Evolutionary conservation across 30 jellyfish, hydroid and myxozoan species (phyloP), one percentile per base, ranked within the genome.

Genomic region (Pseudorhiza aurosa): DNA sequence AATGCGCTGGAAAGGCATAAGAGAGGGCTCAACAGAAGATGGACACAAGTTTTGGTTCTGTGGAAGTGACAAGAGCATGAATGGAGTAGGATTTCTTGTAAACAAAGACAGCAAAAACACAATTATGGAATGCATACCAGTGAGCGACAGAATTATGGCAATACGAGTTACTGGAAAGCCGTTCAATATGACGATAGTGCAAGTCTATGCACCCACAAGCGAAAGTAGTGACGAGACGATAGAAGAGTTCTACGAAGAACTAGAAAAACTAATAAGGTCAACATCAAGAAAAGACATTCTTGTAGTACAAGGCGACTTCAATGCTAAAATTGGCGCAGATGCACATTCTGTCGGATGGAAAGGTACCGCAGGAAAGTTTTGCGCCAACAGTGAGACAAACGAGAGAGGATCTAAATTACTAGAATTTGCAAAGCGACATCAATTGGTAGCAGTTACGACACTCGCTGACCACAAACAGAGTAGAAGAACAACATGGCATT

Each of bases 1-100:
- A n/a, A 32, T 75, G 68, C 25, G 88, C 11, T 75, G 88, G 85
- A 72, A n/a, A 14, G 73, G 85, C 35, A 29, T 72, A 6, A 58
- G 75, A 8, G 85, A 72, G 33, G 31, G n/a, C 24, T 2, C 56
- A 5, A 72, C 85, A 2, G 47, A 24, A 14, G 73, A 53, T 9
- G 51, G 88, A 2, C 88, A 75, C 78, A 75, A 58, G 64, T 5
- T 75, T 9, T 75, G 88, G 88, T 75, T 25, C n/a, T 1, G 82
- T 35, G 82, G 88, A 6, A 42, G 39, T 17, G 83, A 75, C 27
- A 29, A 72, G 45, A 28, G 27, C 29, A 65, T 65, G 6, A 28
- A 65, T 31, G 75, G 74, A 2, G 74, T 72, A 6, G 85, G 76
- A 50, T 45, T 72, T 36, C 75, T 72, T 1, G 76, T 72, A 3